Base-by-base conservation (phyloP, 1,140 invertebrate genomes). In the Matsumurasca onukii region DNA sequence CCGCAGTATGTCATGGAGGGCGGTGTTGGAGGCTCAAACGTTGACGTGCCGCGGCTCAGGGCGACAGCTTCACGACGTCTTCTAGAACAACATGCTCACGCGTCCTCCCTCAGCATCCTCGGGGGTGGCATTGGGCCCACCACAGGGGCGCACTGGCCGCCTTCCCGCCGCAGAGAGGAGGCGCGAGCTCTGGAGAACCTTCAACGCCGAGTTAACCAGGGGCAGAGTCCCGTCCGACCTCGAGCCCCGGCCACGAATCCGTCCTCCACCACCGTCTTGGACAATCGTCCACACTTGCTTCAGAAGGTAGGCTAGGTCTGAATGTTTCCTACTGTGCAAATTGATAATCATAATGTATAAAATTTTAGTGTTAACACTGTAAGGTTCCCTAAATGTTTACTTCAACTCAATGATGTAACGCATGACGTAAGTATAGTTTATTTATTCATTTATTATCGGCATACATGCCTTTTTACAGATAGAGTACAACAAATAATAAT, bases 281-380 rank as follows among this genome's bases (percentile, higher is more conserved):
- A 82, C 71, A 81, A 82, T 77, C 75, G 80, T 62, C 81, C 82
- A 20, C 77, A 78, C 69, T 77, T 82, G 31, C 73, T 82, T 29
- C 78, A 78, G 57, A 82, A 82, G 77, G 81, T 82, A 71, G 69
- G 69, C 48, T n/a, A n/a, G n/a, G n/a, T n/a, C n/a, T n/a, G n/a
- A n/a, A n/a, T n/a, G n/a, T n/a, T n/a, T n/a, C n/a, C n/a, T n/a
- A n/a, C n/a, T n/a, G n/a, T n/a, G n/a, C n/a, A n/a, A n/a, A n/a
- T n/a, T n/a, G n/a, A n/a, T n/a, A n/a, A n/a, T n/a, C n/a, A n/a
- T n/a, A n/a, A n/a, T n/a, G n/a, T n/a, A n/a, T n/a, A n/a, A n/a
- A n/a, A n/a, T n/a, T n/a, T n/a, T n/a, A n/a, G n/a, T n/a, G n/a
- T n/a, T n/a, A n/a, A n/a, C n/a, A n/a, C n/a, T n/a, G n/a, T n/a